These are phyloP conservation scores for Ichneumoninae sp. DNA, from an alignment of 2,888 invertebrate genomes.

Conservation along the genomic window DNA sequence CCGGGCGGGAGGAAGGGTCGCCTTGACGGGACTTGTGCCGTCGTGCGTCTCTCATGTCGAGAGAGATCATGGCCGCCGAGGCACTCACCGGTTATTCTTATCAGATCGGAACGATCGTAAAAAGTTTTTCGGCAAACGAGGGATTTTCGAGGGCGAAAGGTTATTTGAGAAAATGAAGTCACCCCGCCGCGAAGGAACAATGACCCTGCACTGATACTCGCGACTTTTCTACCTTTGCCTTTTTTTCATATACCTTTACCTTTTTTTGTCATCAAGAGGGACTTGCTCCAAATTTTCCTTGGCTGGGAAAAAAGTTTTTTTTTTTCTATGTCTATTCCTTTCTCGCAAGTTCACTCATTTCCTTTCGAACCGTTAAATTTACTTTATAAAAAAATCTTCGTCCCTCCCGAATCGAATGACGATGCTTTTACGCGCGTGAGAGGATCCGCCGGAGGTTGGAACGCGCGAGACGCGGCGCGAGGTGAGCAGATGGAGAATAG, in stretches of 20 bases:
- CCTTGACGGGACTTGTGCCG: constrained; percentile 1
- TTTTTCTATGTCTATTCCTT: neutral
- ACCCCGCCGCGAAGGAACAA: constrained; percentile 4
- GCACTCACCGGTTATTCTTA: constrained; percentile 67
- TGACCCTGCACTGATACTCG: constrained; percentile 9
- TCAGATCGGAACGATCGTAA: constrained; percentile 73
- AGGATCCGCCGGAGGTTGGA: neutral
- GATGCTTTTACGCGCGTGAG: neutral
- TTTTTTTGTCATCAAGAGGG: neutral
- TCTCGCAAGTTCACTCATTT: neutral
- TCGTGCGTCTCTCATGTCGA: constrained; percentile 20
- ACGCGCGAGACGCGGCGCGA: constrained; percentile 38
- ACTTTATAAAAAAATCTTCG: neutral
- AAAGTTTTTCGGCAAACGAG: constrained; percentile 70
- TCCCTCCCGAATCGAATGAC: neutral
- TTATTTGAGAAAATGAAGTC: constrained; percentile 55
- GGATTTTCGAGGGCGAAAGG: constrained; percentile 26
- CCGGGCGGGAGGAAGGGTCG: neutral
- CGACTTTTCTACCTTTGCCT: neutral
- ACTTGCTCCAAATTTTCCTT: neutral
- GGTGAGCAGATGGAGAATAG: constrained; percentile 39
- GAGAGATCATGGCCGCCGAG: constrained; percentile 14
- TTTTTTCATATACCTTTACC: neutral
- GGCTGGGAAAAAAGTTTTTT: neutral
- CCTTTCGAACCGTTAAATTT: neutral